A percentile compares a stretch with the other conserved stretches of the same genome.
Evolutionary conservation across 2,888 invertebrate species (phyloP).

Genomic region (Perithous albicinctus): DNA sequence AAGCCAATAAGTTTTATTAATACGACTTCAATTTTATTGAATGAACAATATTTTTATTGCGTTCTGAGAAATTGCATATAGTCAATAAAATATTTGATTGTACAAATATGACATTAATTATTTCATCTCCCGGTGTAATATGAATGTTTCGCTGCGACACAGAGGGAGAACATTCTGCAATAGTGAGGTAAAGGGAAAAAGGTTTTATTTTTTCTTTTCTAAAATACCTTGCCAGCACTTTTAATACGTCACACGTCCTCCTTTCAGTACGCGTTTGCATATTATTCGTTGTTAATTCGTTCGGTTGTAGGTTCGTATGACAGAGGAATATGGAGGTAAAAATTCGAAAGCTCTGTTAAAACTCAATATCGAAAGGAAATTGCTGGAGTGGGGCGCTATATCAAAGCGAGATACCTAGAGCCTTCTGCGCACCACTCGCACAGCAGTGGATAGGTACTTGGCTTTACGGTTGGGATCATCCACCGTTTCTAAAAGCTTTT

Average conservation of each 20-base stretch:
- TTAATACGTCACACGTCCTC: not conserved
- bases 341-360: conserved; percentile 17
- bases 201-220: not conserved
- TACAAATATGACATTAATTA: not conserved
- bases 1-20: not conserved
- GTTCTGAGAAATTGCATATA: not conserved
- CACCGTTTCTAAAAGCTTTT: conserved; percentile 55
- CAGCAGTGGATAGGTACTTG: conserved; percentile 16
- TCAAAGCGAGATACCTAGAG: not conserved
- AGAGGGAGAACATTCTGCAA: not conserved
- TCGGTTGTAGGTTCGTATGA: not conserved
- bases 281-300: conserved; percentile 21
- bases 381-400: conserved; percentile 30
- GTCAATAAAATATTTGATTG: not conserved
- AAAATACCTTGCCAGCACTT: not conserved
- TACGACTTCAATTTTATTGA: not conserved
- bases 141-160: not conserved
- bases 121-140: not conserved
- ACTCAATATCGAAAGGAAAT: conserved; percentile 55
- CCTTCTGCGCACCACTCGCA: not conserved
- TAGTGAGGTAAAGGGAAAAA: not conserved
- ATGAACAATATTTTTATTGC: not conserved
- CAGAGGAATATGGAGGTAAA: not conserved
- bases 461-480: conserved; percentile 43
- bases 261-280: not conserved